Conservation (phyloP, 2,113 vertebrate species). For the Haplotaxodon microlepis region DNA sequence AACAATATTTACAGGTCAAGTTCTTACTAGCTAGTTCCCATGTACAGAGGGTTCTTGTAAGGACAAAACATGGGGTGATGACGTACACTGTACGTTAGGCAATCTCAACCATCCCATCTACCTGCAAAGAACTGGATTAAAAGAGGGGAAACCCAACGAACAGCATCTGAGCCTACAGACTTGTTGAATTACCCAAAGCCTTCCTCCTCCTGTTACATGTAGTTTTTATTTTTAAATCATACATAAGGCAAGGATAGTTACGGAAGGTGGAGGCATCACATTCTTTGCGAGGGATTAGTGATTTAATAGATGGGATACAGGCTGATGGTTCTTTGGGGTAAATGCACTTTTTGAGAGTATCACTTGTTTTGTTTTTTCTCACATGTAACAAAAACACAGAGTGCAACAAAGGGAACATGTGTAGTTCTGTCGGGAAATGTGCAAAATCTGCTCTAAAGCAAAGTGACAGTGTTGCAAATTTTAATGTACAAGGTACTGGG, state of each 20-base stretch:
- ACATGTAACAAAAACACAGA: constrained; percentile 68
- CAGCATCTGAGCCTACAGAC: background rate
- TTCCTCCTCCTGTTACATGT: constrained; percentile 12
- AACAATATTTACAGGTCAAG: constrained; percentile 86
- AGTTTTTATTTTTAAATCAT: background rate
- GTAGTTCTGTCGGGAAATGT: constrained; percentile 79
- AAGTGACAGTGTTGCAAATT: constrained; percentile 75
- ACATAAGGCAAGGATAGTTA: constrained; percentile 68
- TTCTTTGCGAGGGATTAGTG: constrained; percentile 54
- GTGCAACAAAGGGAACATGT: constrained; percentile 80
- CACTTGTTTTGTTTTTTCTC: constrained; percentile 29
- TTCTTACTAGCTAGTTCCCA: constrained; percentile 51
- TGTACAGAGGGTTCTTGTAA: constrained; percentile 66
- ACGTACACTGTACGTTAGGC: constrained; percentile 50
- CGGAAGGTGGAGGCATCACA: constrained; percentile 64
- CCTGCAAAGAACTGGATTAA: constrained; percentile 40
- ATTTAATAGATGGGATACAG: constrained; percentile 17
- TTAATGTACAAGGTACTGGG: constrained; percentile 68
- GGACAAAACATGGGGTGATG: constrained; percentile 72
- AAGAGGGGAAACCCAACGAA: constrained; percentile 24
- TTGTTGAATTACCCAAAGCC: constrained; percentile 16
- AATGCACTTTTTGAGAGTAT: constrained; percentile 70
- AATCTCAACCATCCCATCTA: constrained; percentile 42
- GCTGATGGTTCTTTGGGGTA: constrained; percentile 65
- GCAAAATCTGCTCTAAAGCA: constrained; percentile 92